Base-by-base conservation (phyloP, 2,888 invertebrate genomes). In the Listrodromus nycthemerus region DNA sequence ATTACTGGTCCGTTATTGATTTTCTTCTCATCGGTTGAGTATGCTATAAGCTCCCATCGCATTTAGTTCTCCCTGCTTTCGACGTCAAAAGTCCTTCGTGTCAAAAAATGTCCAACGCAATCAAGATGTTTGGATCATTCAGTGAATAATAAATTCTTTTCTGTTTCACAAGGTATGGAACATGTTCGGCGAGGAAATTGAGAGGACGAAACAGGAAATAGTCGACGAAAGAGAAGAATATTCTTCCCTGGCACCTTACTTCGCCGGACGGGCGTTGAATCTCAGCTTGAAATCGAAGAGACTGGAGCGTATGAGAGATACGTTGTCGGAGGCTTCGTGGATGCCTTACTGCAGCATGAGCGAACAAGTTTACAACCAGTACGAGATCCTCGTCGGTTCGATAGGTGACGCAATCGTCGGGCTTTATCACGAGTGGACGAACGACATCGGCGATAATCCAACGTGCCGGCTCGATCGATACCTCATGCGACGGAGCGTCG, bases 241-340 rank as follows among this genome's bases (percentile, higher is more conserved):
- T 89, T 95, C 96, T 0, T 95, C 96, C 0, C 95, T 95, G 86
- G 94, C 97, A 88, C 97, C 97, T 0, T 95, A 95, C 66, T 96
- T 95, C 90, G 95, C 97, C 0, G 97, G 98, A 0, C 94, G 96
- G 74, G 97, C 97, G 0, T 94, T 96, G 74, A 95, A 96, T 89
- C 94, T 97, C 41, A 94, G 95, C 80, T 95, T 96, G 93, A 96
- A 97, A 90, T 95, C 96, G 89, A 95, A 96, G 81, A 94, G 95
- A 16, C 92, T 97, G 19, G 89, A 94, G 13, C 95, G 95, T 89
- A 91, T 96, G 37, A 95, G 95, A 87, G 94, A 95, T 91, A 94
- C 95, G 74, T 94, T 98, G 92, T 95, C 96, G 45, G 95, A 95
- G 66, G 96, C 97, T 0, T 95, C 96, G 55, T 98, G 98, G 97